Evolutionary conservation across 2,888 invertebrate species (phyloP).

Genomic region (Graphium colonna): DNA sequence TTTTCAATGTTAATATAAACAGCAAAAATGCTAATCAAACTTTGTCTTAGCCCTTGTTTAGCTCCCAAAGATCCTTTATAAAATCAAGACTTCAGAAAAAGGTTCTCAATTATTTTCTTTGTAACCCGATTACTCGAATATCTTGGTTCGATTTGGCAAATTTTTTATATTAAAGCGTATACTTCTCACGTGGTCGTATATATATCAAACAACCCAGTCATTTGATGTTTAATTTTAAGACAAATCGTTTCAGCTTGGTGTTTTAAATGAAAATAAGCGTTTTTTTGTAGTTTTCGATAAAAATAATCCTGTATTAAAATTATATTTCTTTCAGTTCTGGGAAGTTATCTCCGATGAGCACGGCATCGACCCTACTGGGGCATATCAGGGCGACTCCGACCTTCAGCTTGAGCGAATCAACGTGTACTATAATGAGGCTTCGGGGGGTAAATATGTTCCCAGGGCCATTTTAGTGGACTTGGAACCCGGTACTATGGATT

Average conservation of each 20-base stretch:
- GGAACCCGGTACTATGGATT: slow-evolving; percentile 81
- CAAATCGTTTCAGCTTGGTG: not conserved
- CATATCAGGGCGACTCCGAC: slow-evolving; percentile 84
- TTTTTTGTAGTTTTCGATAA: not conserved
- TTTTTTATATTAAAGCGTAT: too few relatives aligned
- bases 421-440: slow-evolving; percentile 87
- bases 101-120: too few relatives aligned
- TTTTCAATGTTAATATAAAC: too few relatives aligned
- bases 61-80: too few relatives aligned
- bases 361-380: slow-evolving; percentile 60
- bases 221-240: not conserved
- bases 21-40: too few relatives aligned
- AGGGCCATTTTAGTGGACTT: slow-evolving; percentile 65
- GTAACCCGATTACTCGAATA: too few relatives aligned
- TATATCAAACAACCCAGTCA: not conserved
- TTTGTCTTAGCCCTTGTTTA: too few relatives aligned
- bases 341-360: slow-evolving; percentile 67
- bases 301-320: not conserved
- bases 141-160: too few relatives aligned
- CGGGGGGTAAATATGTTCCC: slow-evolving; percentile 67
- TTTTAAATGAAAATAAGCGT: not conserved
- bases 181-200: not conserved
- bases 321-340: slow-evolving; percentile 57
- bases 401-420: slow-evolving; percentile 87
- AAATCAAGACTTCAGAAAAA: too few relatives aligned